Base-by-base conservation (phyloP, 37 sponge, comb jelly and placozoan species). In the Agelas oroides region DNA sequence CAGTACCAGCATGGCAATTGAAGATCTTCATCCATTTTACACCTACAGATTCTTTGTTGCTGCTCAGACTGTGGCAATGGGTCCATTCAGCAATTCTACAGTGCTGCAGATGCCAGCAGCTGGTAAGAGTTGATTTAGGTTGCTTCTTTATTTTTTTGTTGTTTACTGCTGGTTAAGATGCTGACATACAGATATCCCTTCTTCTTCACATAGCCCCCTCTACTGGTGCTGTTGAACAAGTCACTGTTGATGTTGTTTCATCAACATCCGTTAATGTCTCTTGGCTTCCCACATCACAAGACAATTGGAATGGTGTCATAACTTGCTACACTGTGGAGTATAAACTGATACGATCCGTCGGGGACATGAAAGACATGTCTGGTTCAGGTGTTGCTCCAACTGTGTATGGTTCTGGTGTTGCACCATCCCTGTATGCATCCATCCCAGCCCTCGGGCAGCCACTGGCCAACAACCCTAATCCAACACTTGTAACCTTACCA, bases 11-110 rank as follows among this genome's bases (percentile, higher is more conserved):
- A 30, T 75, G 5, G 57, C 16, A 0, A 28, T 75, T 0, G 33
- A 52, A 19, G 16, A 20, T n/a, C 81, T 87, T 20, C 79, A 87
- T 55, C 79, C 79, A 18, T 87, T 65, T 56, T 28, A 54, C 31
- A 63, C n/a, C 19, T 87, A 80, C 34, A 2, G 32, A 2, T 71
- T 41, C 34, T 6, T 31, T 34, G 75, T 87, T 63, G 81, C 81
- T 46, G 88, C 88, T 40, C 66, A 24, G 0, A 87, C 88, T 53
- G 39, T 63, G 27, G 88, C 24, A 18, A 1, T 56, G 19, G 88
- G 88, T 41, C 81, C 81, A 25, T 73, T 57, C 75, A 71, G 71
- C 28, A 15, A 19, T 37, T 0, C 65, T 33, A n/a, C 39, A 1
- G 39, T 52, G 11, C 36, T 52, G 40, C 27, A 53, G 30, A 46